Percentiles rank a stretch among this genome's conserved stretches.
Evolutionary conservation across 2,797 vertebrate genomes (phyloP).

Genomic region (Cuculus canorus): DNA sequence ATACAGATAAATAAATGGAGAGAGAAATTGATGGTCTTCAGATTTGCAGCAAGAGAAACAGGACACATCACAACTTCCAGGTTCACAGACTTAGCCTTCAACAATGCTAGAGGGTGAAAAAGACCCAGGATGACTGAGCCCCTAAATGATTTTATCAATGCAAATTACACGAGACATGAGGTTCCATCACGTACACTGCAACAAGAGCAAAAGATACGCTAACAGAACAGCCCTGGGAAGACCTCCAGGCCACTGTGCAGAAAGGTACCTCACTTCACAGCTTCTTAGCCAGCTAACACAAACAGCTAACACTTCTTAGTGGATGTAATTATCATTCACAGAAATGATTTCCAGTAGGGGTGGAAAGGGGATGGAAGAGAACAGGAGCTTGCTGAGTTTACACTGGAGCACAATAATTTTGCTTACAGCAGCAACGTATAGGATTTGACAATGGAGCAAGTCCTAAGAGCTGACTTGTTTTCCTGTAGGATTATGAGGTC

Average conservation of each 20-base stretch:
- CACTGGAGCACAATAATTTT: neutral
- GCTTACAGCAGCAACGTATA: neutral
- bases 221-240: neutral
- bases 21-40: neutral
- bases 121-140: neutral
- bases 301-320: neutral
- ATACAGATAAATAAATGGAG: neutral
- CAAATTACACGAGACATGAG: neutral
- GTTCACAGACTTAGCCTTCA: neutral
- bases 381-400: neutral
- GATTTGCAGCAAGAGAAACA: neutral
- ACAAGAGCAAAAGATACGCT: neutral
- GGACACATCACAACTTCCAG: neutral
- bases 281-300: neutral
- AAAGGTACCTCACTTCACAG: neutral
- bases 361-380: neutral
- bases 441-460: neutral
- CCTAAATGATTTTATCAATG: neutral
- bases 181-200: neutral
- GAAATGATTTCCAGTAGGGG: neutral
- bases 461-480: neutral
- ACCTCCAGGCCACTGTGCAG: neutral
- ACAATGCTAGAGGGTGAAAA: neutral
- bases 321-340: neutral
- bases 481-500: neutral